Evolutionary conservation across 1,140 invertebrate species (phyloP), one percentile per base, ranked within the genome.

Genomic region (Trachymyrmex cornetzi): DNA sequence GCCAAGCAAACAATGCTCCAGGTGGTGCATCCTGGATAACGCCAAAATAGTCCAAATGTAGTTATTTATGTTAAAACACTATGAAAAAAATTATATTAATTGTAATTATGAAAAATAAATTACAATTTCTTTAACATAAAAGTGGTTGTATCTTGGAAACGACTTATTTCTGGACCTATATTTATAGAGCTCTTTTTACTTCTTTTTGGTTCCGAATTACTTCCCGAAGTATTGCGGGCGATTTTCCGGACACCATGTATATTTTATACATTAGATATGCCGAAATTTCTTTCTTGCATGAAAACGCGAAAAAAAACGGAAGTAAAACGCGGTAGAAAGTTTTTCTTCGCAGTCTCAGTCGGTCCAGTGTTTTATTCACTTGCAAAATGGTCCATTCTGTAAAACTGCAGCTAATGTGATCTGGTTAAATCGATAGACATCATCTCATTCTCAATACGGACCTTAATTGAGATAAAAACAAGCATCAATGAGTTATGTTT

Each of bases 401-500:
- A 67, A 82, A 72, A 72, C 19, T 61, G 14, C 55, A 74, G 22
- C 16, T 72, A 27, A 71, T 66, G 61, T 66, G 77, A 48, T 53
- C 44, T 16, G 64, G 34, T 48, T 50, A 3, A 72, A 72, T 74
- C 67, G 55, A 82, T 82, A 72, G 24, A 34, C 22, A 38, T 82
- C 24, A 53, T n/a, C 0, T n/a, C 44, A 55, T 19, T 82, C 16
- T 82, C 53, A 34, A 71, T 69, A 57, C n/a, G 53, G 5, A 57
- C 7, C 30, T 61, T 38, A n/a, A 66, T 79, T 24, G 61, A 50
- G 14, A 50, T 24, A 14, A 53, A 66, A 67, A 59, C 14, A 72
- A 72, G 1, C 22, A 4, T 34, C 55, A 82, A 74, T 74, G 48
- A 72, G 61, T 71, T 81, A 22, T 27, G 59, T 19, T 74, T 7